Conservation (phyloP, 1,140 invertebrate genomes). For the Radopholus similis region DNA sequence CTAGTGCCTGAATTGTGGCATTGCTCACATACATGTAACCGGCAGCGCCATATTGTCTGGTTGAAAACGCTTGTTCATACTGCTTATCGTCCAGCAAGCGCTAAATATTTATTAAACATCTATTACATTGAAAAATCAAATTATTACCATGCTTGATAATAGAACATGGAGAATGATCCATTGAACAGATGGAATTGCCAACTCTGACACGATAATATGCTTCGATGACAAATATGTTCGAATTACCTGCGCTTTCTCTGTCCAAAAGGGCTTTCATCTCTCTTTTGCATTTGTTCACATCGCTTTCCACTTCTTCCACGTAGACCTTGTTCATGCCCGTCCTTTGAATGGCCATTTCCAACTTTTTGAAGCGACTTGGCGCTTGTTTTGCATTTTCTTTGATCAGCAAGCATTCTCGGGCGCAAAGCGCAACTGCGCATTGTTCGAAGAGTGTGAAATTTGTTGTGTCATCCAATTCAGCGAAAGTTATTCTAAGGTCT, state of each 20-base stretch:
- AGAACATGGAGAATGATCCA: constrained; percentile 3
- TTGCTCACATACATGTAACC: constrained; percentile 25
- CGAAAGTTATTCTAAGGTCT: constrained; percentile 20
- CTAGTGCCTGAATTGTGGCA: constrained; percentile 23
- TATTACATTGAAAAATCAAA: no score
- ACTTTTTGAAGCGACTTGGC: constrained; percentile 19
- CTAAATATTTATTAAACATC: no score
- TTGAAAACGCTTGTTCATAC: constrained; percentile 21
- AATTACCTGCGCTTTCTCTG: neutral
- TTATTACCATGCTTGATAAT: constrained; percentile 6
- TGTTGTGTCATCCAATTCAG: constrained; percentile 21
- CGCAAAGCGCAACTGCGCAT: constrained; percentile 28
- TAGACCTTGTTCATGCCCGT: neutral
- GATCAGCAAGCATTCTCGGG: constrained; percentile 25
- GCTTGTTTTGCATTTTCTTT: constrained; percentile 4
- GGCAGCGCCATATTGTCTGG: constrained; percentile 18
- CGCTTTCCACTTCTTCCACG: neutral
- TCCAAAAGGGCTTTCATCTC: neutral
- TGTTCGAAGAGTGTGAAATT: constrained; percentile 31
- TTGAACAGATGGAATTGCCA: neutral
- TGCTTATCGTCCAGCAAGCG: constrained; percentile 18
- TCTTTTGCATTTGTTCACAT: neutral
- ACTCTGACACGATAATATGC: neutral
- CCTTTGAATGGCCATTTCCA: constrained; percentile 17
- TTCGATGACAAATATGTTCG: neutral